Base-by-base conservation (phyloP, 2,797 vertebrate species). In the Chrysocyon brachyurus region DNA sequence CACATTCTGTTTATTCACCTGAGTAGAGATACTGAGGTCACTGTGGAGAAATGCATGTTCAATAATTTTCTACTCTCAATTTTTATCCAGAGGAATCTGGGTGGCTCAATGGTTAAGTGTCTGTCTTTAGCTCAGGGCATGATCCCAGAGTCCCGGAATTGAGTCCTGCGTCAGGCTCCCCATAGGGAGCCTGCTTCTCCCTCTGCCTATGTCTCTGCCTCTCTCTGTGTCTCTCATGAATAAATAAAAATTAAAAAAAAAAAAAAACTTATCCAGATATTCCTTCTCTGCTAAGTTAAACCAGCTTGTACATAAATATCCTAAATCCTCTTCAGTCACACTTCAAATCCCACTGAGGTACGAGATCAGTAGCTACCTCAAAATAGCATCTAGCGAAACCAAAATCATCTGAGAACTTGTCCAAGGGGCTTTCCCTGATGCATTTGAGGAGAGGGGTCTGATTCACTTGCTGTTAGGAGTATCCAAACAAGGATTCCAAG, bases 1-100 rank as follows among this genome's bases (percentile, higher is more conserved):
- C 95, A 97, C 84, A 85, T 81, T 95, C 87, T 96, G 93, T 90
- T 97, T 95, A 93, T 85, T 75, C 56, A 88, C 90, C 85, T 84
- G 84, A 93, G 40, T 52, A 49, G 61, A 96, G 92, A 88, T 78
- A 77, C 82, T 87, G 22, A 90, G 94, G 68, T 94, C 75, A 63
- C 9, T 94, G 86, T 94, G 68, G 90, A 94, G 94, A 96, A 97
- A 92, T 85, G 61, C 61, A 88, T 79, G 66, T 75, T 92, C 66
- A 90, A 78, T 97, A 85, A 96, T 91, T 95, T 95, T 87, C 90
- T 56, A 16, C 85, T 96, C 54, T 96, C 92, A 87, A 33, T 59
- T 96, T 96, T 94, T 54, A 91, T 66, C 85, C 54, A 95, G 61
- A 79, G 6, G 40, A 46, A 46, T 46, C 40, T 46, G 40, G 40